phyloP scores from a whole-genome alignment of 2,888 invertebrate species.

The Aphodius sticticus region DNA sequence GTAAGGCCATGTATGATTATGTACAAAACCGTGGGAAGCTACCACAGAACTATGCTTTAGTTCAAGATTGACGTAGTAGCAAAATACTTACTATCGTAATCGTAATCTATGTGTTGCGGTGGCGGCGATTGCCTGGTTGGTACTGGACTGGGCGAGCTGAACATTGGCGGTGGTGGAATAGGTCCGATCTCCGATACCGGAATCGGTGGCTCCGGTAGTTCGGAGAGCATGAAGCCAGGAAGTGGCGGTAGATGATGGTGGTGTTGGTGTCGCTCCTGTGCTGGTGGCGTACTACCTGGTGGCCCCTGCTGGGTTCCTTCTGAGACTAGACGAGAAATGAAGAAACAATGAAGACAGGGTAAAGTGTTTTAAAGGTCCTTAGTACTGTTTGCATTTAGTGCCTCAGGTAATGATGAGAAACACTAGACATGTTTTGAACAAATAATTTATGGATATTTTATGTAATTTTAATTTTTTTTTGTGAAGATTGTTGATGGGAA shows the following conservation, averaged over 20 bases:
- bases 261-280: constrained; percentile 56
- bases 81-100: constrained; percentile 68
- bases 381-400: too few species aligned
- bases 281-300: constrained; percentile 59
- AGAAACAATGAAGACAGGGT: too few species aligned
- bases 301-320: constrained; percentile 58
- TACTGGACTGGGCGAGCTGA: constrained; percentile 87
- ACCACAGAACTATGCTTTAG: too few species aligned
- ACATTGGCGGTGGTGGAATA: constrained; percentile 87
- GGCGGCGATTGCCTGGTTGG: constrained; percentile 62
- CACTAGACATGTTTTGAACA: too few species aligned
- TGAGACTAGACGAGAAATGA: constrained; percentile 22
- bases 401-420: too few species aligned
- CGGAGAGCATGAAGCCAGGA: constrained; percentile 75
- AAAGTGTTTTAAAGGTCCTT: background rate
- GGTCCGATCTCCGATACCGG: constrained; percentile 93
- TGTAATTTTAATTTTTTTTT: too few species aligned
- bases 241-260: constrained; percentile 50
- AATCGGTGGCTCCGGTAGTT: constrained; percentile 91
- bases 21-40: too few species aligned
- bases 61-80: too few species aligned
- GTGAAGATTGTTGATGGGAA: constrained; percentile 41
- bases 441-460: too few species aligned
- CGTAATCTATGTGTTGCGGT: constrained; percentile 62
- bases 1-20: too few species aligned